These are phyloP conservation scores for Lepidurus apus DNA, from an alignment of 1,140 invertebrate genomes.

Conservation along the genomic window DNA sequence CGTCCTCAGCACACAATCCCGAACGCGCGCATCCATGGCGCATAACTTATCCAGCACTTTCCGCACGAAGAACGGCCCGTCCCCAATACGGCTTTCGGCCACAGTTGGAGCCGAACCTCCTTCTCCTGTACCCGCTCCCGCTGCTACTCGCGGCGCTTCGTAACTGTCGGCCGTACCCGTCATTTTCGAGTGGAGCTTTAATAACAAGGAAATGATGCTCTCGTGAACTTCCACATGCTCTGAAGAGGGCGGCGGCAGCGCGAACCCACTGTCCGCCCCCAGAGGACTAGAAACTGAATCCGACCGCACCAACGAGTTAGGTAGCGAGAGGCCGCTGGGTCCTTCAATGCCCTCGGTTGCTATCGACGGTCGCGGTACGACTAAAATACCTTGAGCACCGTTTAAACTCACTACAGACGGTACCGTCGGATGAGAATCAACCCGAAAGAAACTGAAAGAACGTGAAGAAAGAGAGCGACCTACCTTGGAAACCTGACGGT, in stretches of 20 bases:
- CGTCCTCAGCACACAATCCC: constrained; percentile 58
- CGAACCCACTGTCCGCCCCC: constrained; percentile 10
- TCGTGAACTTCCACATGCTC: constrained; percentile 64
- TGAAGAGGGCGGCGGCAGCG: constrained; percentile 22
- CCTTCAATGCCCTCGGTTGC: neutral
- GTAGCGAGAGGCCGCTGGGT: neutral
- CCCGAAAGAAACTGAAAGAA: no score
- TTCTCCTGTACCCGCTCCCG: constrained; percentile 42
- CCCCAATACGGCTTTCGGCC: constrained; percentile 60
- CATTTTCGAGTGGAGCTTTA: constrained; percentile 89
- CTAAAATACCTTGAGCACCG: neutral
- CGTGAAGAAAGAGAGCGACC: neutral
- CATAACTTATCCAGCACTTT: constrained; percentile 67
- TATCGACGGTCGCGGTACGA: neutral
- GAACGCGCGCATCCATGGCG: constrained; percentile 55
- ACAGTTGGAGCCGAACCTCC: constrained; percentile 39
- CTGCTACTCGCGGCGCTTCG: constrained; percentile 41
- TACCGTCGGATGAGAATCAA: no score
- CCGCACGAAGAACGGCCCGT: constrained; percentile 79
- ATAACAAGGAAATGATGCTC: constrained; percentile 81
- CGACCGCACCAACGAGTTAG: neutral
- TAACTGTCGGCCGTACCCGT: constrained; percentile 75
- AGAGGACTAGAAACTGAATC: constrained; percentile 25
- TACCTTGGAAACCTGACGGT: constrained; percentile 14
- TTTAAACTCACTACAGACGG: neutral